Base-by-base conservation (phyloP, 2,888 invertebrate species). In the Ernsta delagoae region DNA sequence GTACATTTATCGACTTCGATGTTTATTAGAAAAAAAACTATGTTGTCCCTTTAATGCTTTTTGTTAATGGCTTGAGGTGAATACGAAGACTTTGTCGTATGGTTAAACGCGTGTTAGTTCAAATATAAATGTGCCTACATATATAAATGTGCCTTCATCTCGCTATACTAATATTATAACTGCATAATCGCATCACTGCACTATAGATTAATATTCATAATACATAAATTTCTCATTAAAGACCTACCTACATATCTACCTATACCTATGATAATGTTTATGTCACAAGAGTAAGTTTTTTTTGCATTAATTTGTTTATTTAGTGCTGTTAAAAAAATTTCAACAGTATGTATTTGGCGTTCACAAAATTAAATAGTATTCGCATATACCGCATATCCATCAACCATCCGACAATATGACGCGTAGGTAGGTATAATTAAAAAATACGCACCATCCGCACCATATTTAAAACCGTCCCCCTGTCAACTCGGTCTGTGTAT, bases 21-120 rank as follows among this genome's bases (percentile, higher is more conserved):
- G 60, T 62, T 59, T 65, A 56, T 54, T 63, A 66, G 70, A 56
- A 56, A 56, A 56, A 34, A 65, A 60, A 57, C 39, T 39, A 12
- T 39, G 57, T 57, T 8, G 34, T 56, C 5, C 1, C 50, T 24
- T 24, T 24, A 56, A 56, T 56, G 54, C 34, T 0, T 4, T 53
- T 56, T 11, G 56, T 34, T 31, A 56, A 56, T 56, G 56, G 34
- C 34, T 56, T 56, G n/a, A 56, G 56, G 34, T 56, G 5, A 34
- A 54, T 8, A 24, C 16, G 8, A 1, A 12, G 24, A 24, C 24
- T 24, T 24, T 16, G 5, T 5, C 50, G 8, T 12, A 53, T 5
- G 3, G 9, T 53, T 45, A n/a, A 9, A 9, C 8, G 45, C n/a
- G 45, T 45, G 1, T 45, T 4, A n/a, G n/a, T 45, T 45, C 4